phyloP scores from a whole-genome alignment of 2,797 vertebrate species.

The Rhodeus uyekii region DNA sequence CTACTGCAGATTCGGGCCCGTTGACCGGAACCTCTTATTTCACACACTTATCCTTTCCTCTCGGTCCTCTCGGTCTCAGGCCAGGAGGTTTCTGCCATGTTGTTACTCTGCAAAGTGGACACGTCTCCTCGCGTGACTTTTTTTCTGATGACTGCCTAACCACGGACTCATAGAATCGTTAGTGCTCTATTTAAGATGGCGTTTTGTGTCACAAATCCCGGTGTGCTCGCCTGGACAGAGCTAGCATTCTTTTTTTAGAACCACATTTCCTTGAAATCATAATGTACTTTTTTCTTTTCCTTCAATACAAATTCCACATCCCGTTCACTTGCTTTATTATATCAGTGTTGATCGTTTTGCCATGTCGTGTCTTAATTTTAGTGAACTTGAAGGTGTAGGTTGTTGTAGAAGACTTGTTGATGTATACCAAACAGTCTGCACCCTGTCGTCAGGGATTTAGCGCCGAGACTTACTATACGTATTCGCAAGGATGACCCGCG shows the following conservation, averaged over 20 bases:
- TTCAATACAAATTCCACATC: constrained; percentile 39
- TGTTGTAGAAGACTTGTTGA: constrained; percentile 37
- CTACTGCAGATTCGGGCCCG: constrained; percentile 52
- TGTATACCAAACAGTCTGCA: constrained; percentile 44
- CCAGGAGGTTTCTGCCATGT: background rate
- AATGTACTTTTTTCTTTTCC: constrained; percentile 3
- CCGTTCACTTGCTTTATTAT: constrained; percentile 48
- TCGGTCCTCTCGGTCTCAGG: constrained; percentile 9
- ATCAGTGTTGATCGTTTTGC: constrained; percentile 74
- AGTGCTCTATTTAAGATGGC: background rate
- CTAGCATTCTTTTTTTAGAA: constrained; percentile 41
- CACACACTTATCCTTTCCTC: too few relatives aligned
- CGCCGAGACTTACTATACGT: constrained; percentile 22
- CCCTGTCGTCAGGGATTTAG: constrained; percentile 41
- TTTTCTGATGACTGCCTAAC: background rate
- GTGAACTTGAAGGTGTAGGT: constrained; percentile 58
- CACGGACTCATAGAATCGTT: background rate
- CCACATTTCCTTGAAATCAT: constrained; percentile 6
- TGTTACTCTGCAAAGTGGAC: background rate
- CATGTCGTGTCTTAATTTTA: constrained; percentile 62
- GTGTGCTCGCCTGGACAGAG: background rate
- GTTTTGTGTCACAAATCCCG: constrained; percentile 4
- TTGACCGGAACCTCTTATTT: constrained; percentile 50
- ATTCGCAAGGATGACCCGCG: constrained; percentile 29
- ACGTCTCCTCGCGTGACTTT: background rate